Base-by-base conservation (phyloP, 2,888 invertebrate species). In the Agriopis leucophaearia region DNA sequence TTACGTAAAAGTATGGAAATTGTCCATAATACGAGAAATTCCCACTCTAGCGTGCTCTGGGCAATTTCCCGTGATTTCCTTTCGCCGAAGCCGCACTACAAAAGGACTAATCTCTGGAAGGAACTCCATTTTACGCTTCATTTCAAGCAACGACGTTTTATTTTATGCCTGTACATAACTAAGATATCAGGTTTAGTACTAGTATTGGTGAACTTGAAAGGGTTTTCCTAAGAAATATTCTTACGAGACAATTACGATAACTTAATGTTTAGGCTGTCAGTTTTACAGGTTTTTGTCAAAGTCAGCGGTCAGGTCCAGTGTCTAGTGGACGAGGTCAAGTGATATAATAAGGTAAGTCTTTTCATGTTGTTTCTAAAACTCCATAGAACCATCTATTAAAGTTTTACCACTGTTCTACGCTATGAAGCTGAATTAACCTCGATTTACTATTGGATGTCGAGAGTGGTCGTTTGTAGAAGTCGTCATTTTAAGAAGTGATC, bases 61-160 rank as follows among this genome's bases (percentile, higher is more conserved):
- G 85, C 90, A 92, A 92, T 92, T 91, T 91, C 90, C 91, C 87
- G 81, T 82, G 86, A 90, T 89, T 88, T 90, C 89, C 90, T 85
- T 81, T 66, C 69, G 45, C 38, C 62, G 72, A 72, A 74, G 78
- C 68, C 77, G 74, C 73, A 77, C 78, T 78, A 88, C 88, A 91
- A 90, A 90, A 86, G 87, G 84, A 83, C 85, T 90, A 90, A 91
- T 91, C 88, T 86, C 76, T 84, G 84, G 79, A 86, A 88, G 88
- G 86, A 91, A 90, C 86, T 88, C 86, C 84, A 89, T 92, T 92
- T 88, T 83, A 87, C 86, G 87, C 85, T 88, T 88, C 87, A 90
- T 88, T 90, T 84, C 85, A 81, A 84, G 76, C 76, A 51, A 38
- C 40, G 47, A 64, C 62, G 81, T 84, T 85, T 86, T 84, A 84